Conservation (phyloP, 1,140 invertebrate genomes). For the Drosophila melanica region DNA sequence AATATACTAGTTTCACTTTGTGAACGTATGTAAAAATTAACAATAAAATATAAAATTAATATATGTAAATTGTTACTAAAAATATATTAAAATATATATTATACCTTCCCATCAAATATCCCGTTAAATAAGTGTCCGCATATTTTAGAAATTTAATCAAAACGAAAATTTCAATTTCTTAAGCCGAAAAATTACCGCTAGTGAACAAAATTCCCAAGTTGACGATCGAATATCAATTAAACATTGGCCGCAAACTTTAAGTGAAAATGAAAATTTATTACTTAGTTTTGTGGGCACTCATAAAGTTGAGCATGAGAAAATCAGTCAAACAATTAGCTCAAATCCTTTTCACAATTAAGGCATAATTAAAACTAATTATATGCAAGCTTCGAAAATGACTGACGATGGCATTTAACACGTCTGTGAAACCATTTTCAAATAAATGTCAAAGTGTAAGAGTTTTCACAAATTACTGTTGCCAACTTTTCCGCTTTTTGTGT, state of each 20-base stretch:
- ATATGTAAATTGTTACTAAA: too few species aligned
- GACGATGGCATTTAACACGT: constrained; percentile 7
- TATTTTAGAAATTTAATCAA: constrained; percentile 1
- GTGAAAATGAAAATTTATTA: constrained; percentile 64
- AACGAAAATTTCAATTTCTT: constrained; percentile 37
- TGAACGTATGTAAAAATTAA: too few species aligned
- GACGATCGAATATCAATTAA: constrained; percentile 39
- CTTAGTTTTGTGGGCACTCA: constrained; percentile 29
- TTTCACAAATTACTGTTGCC: constrained; percentile 4
- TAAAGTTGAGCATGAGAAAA: background rate
- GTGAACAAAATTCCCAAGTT: background rate
- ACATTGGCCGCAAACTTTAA: constrained; percentile 6
- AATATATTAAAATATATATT: too few species aligned
- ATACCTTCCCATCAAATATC: too few species aligned
- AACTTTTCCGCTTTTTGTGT: background rate
- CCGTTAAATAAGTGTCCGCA: background rate
- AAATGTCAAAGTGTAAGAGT: constrained; percentile 36
- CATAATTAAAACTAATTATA: constrained; percentile 50
- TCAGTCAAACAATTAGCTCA: constrained; percentile 26
- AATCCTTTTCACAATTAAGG: constrained; percentile 19
- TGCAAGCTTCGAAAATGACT: constrained; percentile 7
- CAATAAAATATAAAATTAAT: too few species aligned
- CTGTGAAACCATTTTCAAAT: constrained; percentile 42
- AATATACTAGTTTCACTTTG: too few species aligned
- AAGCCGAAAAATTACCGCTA: too few species aligned